Conservation (phyloP, 2,888 invertebrate species). For the Nesidiocoris tenuis region DNA sequence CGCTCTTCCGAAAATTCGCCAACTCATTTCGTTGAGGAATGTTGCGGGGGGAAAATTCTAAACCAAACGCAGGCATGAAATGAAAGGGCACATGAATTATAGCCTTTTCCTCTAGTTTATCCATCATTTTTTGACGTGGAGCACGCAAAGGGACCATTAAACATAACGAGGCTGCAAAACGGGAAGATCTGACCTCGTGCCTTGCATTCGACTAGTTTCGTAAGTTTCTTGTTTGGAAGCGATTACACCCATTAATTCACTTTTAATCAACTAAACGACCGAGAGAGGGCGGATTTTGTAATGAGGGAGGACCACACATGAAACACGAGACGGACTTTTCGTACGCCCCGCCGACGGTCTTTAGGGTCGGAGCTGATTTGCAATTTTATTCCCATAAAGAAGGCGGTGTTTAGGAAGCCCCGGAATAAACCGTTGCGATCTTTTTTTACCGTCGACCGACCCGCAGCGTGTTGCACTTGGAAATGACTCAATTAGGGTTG, state of each 20-base stretch:
- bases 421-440: not conserved
- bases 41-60: too few species aligned
- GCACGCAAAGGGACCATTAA: not conserved
- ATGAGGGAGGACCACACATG: slow-evolving; percentile 36
- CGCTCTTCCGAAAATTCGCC: too few species aligned
- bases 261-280: slow-evolving; percentile 31
- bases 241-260: slow-evolving; percentile 38
- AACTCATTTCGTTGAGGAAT: too few species aligned
- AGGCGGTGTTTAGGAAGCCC: not conserved
- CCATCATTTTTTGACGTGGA: not conserved
- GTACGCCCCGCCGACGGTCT: not conserved
- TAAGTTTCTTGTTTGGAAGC: not conserved
- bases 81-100: too few species aligned
- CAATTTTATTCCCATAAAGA: slow-evolving; percentile 6
- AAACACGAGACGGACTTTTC: not conserved
- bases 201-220: not conserved
- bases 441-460: not conserved
- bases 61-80: too few species aligned
- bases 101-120: too few species aligned
- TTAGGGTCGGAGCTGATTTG: slow-evolving; percentile 12
- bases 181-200: not conserved
- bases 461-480: not conserved
- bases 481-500: not conserved
- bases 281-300: slow-evolving; percentile 30
- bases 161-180: not conserved